Conservation (phyloP, 2,888 invertebrate genomes). For the Sarcophaga rosellei region DNA sequence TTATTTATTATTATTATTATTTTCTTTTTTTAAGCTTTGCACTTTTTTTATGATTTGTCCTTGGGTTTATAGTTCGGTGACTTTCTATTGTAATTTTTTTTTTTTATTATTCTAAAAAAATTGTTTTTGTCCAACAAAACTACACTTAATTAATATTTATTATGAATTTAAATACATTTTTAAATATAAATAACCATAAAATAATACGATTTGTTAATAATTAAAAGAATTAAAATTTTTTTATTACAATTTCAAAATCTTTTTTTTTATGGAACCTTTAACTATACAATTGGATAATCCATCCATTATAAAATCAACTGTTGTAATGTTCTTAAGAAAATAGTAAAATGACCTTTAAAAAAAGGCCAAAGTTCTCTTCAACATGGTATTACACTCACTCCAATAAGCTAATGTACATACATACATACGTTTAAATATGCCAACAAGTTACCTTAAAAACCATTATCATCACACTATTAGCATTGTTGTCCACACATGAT, state of each 20-base stretch:
- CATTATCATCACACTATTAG: not conserved
- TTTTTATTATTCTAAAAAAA: not conserved
- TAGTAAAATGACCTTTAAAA: constrained; percentile 44
- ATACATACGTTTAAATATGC: not conserved
- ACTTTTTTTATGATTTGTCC: constrained; percentile 21
- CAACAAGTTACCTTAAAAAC: not conserved
- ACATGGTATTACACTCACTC: constrained; percentile 17
- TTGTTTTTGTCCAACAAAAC: not conserved
- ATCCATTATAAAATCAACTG: not conserved
- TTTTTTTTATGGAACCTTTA: not conserved
- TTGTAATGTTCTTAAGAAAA: not conserved
- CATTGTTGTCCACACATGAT: constrained; percentile 19
- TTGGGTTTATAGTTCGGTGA: constrained; percentile 53
- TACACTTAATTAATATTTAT: not conserved
- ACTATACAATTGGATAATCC: too few species aligned
- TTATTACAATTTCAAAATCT: not conserved
- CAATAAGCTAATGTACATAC: not conserved
- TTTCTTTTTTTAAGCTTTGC: not conserved
- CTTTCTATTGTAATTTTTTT: constrained; percentile 22
- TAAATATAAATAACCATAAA: not conserved
- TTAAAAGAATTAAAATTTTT: not conserved
- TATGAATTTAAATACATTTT: not conserved
- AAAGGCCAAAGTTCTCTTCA: constrained; percentile 19
- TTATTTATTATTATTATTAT: not conserved
- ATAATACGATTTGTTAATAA: too few species aligned